Conservation (phyloP, 2,888 invertebrate species). For the Xestia rhomboidea region DNA sequence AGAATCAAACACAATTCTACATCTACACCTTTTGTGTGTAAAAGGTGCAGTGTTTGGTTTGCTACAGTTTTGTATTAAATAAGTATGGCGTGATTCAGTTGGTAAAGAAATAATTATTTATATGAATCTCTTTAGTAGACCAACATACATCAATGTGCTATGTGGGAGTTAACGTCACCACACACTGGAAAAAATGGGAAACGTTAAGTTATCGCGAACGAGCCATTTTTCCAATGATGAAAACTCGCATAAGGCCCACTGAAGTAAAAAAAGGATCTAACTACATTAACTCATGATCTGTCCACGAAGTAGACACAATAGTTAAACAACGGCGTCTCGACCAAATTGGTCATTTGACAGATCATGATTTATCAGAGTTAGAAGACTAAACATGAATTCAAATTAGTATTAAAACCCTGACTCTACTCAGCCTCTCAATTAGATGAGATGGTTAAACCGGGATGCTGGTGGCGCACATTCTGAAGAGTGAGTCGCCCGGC, state of each 20-base stretch:
- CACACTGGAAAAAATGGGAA: neutral
- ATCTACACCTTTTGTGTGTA: neutral
- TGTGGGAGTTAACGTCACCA: neutral
- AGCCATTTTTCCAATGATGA: neutral
- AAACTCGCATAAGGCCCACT: neutral
- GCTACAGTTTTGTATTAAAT: neutral
- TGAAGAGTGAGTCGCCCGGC: slow-evolving; percentile 3
- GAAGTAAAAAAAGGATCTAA: neutral
- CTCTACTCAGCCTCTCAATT: slow-evolving; percentile 22
- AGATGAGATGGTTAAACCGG: slow-evolving; percentile 16
- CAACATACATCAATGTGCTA: neutral
- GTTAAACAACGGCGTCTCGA: no score
- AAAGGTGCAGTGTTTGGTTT: neutral
- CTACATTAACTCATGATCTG: no score
- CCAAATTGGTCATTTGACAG: no score
- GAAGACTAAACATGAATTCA: neutral
- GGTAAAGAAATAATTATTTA: neutral
- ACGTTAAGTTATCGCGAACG: neutral
- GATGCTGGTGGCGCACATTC: slow-evolving; percentile 18
- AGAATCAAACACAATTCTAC: neutral
- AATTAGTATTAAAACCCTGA: neutral
- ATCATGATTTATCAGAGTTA: neutral
- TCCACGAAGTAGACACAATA: no score
- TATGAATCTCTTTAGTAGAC: neutral
- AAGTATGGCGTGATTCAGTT: neutral